Evolutionary conservation across 2,113 vertebrate species (phyloP).

Genomic region (Oncorhynchus tshawytscha): DNA sequence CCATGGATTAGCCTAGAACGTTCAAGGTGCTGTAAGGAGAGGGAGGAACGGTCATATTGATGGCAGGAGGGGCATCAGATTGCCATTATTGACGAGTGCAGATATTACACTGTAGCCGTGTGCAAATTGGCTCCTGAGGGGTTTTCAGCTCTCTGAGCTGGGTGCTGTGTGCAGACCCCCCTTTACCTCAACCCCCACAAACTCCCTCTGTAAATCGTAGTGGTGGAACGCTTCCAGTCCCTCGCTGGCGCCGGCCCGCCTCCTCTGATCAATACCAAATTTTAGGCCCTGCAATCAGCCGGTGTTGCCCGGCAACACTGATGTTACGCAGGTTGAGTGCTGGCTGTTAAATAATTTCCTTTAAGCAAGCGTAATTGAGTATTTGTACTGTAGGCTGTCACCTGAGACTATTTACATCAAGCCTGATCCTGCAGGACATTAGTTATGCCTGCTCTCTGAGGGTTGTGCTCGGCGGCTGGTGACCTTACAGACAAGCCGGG

Average conservation of each 20-base stretch:
- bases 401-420: constrained; percentile 93
- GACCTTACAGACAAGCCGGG: constrained; percentile 87
- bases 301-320: constrained; percentile 93
- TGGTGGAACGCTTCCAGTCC: constrained; percentile 84
- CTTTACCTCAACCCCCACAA: constrained; percentile 69
- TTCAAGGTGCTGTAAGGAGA: constrained; percentile 87
- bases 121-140: constrained; percentile 99
- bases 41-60: constrained; percentile 87
- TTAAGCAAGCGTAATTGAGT: constrained; percentile 96
- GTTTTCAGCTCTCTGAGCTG: constrained; percentile 71
- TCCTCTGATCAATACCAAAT: constrained; percentile 98
- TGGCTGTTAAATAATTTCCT: constrained; percentile 94
- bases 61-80: constrained; percentile 91
- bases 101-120: constrained; percentile 93
- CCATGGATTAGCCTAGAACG: constrained; percentile 74
- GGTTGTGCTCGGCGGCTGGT: constrained; percentile 79
- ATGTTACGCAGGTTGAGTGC: constrained; percentile 95
- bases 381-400: constrained; percentile 91
- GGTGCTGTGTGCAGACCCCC: constrained; percentile 79
- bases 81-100: constrained; percentile 97
- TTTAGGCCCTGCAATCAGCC: constrained; percentile 91
- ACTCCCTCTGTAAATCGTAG: constrained; percentile 91
- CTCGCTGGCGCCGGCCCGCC: constrained; percentile 72
- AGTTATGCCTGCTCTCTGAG: constrained; percentile 85
- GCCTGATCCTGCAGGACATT: constrained; percentile 84